These are phyloP conservation scores for Enteromius afrohamiltoni DNA, from an alignment of 2,797 vertebrate species.

Conservation along the genomic window DNA sequence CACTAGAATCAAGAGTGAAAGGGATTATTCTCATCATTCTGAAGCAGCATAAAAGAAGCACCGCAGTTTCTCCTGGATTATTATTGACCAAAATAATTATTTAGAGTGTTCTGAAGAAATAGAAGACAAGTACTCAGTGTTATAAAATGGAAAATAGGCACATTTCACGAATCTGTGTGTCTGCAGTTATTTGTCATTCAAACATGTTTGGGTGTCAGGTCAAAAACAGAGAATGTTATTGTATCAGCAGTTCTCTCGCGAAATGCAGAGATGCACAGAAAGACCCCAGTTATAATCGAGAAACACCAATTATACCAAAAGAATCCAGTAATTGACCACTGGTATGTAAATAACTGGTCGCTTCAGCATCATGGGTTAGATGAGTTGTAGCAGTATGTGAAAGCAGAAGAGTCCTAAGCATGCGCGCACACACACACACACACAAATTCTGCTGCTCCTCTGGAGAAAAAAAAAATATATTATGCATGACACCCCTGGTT, in stretches of 20 bases:
- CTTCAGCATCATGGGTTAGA: conserved; percentile 51
- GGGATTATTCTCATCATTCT: conserved; percentile 2
- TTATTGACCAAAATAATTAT: neutral
- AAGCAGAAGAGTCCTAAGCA: conserved; percentile 5
- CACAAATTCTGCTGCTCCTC: neutral
- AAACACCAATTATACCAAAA: conserved; percentile 59
- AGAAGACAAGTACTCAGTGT: neutral
- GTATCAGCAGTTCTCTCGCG: conserved; percentile 10
- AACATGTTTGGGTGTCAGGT: neutral
- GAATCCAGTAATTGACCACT: conserved; percentile 62
- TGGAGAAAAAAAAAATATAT: neutral
- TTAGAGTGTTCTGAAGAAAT: conserved; percentile 15
- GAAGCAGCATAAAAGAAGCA: neutral
- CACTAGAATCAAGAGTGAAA: neutral
- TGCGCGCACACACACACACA: neutral
- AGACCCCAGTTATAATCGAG: conserved; percentile 43
- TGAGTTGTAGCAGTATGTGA: conserved; percentile 24
- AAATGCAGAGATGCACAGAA: conserved; percentile 47
- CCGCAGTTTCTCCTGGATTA: neutral
- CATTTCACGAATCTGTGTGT: conserved; percentile 15
- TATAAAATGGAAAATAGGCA: neutral
- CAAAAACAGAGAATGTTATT: conserved; percentile 16
- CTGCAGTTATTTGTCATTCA: conserved; percentile 11
- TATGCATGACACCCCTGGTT: conserved; percentile 24
- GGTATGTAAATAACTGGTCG: conserved; percentile 65